Conservation (phyloP, 2,113 vertebrate species). For the Perccottus glenii region DNA sequence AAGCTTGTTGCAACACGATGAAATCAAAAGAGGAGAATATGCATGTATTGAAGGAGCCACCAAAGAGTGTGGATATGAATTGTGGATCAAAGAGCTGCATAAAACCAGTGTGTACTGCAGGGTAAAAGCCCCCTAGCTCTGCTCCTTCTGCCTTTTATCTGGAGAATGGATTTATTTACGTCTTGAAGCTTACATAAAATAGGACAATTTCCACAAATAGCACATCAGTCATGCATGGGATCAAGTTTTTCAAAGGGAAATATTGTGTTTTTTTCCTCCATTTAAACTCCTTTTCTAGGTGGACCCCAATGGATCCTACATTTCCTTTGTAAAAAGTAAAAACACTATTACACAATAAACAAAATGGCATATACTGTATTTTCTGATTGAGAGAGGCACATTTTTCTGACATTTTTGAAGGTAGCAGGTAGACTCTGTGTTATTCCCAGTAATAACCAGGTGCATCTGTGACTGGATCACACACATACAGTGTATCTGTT, state of each 20-base stretch:
- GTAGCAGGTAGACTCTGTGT: too few species aligned
- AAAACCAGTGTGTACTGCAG: not conserved
- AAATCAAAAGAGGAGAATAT: slow-evolving; percentile 54
- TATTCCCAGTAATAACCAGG: too few species aligned
- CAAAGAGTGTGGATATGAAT: slow-evolving; percentile 32
- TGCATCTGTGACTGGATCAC: too few species aligned
- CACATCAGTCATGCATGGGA: not conserved
- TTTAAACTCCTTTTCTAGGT: too few species aligned
- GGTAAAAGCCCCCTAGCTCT: slow-evolving; percentile 25
- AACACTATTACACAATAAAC: too few species aligned
- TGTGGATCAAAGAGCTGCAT: slow-evolving; percentile 21
- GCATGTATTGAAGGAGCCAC: slow-evolving; percentile 32
- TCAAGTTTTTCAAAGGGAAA: not conserved
- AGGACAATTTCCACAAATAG: not conserved
- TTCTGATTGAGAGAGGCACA: too few species aligned
- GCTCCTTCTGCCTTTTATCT: slow-evolving; percentile 7
- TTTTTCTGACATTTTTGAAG: too few species aligned
- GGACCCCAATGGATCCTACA: too few species aligned
- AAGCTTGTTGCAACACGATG: slow-evolving; percentile 53
- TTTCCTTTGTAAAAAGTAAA: too few species aligned
- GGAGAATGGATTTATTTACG: slow-evolving; percentile 22
- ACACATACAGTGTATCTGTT: too few species aligned
- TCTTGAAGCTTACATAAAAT: slow-evolving; percentile 11
- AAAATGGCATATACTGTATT: too few species aligned
- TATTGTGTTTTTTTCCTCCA: too few species aligned